Percentiles rank a stretch among this genome's conserved stretches.
Evolutionary conservation across 2,797 vertebrate genomes (phyloP).

Genomic region (Spinus olivaceus): DNA sequence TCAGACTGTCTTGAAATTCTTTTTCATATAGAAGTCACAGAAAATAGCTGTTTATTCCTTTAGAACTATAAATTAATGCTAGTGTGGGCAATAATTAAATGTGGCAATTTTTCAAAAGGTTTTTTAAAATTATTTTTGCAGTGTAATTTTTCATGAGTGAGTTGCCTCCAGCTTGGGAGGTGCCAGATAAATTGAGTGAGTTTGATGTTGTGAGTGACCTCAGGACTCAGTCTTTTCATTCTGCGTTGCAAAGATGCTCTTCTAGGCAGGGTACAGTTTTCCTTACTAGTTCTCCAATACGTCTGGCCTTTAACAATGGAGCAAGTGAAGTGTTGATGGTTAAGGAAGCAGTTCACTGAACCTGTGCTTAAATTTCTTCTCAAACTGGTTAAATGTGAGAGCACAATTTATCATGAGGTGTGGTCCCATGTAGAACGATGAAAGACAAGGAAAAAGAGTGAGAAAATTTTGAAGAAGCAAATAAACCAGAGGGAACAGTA

Average conservation of each 20-base stretch:
- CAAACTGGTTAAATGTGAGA: neutral
- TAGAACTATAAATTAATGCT: neutral
- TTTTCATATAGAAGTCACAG: neutral
- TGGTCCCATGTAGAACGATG: neutral
- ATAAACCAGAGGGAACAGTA: neutral
- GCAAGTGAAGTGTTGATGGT: neutral
- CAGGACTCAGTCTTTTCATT: neutral
- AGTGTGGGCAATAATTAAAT: neutral
- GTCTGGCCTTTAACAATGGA: neutral
- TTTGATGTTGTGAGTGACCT: neutral
- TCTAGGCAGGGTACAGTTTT: neutral
- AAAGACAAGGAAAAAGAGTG: neutral
- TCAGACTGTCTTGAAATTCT: neutral
- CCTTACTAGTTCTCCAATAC: neutral
- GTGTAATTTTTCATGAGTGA: neutral
- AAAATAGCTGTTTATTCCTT: neutral
- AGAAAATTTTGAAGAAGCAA: neutral
- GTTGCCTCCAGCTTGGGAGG: neutral
- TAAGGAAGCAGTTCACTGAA: neutral
- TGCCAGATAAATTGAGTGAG: neutral
- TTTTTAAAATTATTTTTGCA: neutral
- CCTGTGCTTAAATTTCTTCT: neutral
- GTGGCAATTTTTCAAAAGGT: neutral
- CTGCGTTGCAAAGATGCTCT: neutral
- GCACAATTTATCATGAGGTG: neutral